Evolutionary conservation across 2,797 vertebrate genomes (phyloP).

Genomic region (Pampus argenteus): DNA sequence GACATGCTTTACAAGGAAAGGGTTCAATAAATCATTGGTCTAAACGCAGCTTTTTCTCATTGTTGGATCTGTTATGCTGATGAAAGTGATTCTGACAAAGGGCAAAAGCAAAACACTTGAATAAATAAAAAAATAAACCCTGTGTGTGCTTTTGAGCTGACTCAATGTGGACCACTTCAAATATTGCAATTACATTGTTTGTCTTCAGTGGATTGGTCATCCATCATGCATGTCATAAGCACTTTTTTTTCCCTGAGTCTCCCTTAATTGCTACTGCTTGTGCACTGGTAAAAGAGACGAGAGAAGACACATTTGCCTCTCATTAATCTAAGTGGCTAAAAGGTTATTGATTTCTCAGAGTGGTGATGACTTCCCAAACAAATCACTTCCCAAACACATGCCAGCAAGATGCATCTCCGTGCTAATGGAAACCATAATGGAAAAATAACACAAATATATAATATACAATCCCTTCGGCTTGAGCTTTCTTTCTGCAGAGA

Average conservation of each 20-base stretch:
- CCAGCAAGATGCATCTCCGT: constrained; percentile 74
- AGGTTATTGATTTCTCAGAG: constrained; percentile 85
- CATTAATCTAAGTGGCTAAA: constrained; percentile 85
- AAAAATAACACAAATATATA: constrained; percentile 78
- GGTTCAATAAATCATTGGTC: constrained; percentile 35
- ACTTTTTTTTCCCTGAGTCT: constrained; percentile 54
- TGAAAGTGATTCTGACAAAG: constrained; percentile 43
- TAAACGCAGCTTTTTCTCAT: constrained; percentile 9
- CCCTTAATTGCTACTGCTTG: constrained; percentile 74
- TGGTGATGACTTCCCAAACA: constrained; percentile 84
- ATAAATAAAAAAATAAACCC: constrained; percentile 3
- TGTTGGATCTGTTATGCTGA: constrained; percentile 34
- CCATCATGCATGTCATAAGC: constrained; percentile 78
- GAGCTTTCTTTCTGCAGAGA: constrained; percentile 52
- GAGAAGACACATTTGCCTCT: constrained; percentile 82
- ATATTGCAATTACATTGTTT: constrained; percentile 73
- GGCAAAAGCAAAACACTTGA: constrained; percentile 18
- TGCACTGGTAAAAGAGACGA: constrained; percentile 73
- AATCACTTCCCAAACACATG: constrained; percentile 82
- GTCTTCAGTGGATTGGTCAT: constrained; percentile 72
- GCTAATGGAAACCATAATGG: constrained; percentile 83
- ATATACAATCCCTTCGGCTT: constrained; percentile 50
- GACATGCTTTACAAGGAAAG: background rate
- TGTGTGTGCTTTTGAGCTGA: constrained; percentile 31
- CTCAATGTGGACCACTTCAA: constrained; percentile 63